Percentiles rank a stretch among this genome's conserved stretches.
Conservation (phyloP, 2,797 vertebrate species). For the Spinus olivaceus region DNA sequence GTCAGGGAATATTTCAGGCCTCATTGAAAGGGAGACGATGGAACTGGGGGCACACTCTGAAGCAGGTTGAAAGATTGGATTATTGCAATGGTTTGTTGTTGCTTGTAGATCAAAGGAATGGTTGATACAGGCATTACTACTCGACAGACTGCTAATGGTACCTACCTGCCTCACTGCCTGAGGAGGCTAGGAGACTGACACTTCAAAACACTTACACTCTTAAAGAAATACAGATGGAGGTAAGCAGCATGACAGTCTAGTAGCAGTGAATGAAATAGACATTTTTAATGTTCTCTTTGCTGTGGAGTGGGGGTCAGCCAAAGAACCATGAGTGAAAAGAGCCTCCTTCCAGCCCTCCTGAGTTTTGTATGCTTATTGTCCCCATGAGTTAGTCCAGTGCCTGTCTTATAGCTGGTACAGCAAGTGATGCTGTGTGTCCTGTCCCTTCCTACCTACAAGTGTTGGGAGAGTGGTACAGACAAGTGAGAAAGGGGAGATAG, state of each 20-base stretch:
- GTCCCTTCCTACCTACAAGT: not conserved
- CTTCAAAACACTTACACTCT: not conserved
- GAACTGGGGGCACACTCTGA: not conserved
- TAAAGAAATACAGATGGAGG: not conserved
- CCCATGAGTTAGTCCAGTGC: accelerated
- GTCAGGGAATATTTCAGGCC: not conserved
- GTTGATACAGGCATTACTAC: not conserved
- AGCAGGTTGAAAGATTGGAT: not conserved
- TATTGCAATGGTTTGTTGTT: not conserved
- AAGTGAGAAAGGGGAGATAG: not conserved
- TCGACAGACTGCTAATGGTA: not conserved
- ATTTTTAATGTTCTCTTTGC: not conserved
- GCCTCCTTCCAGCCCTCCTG: not conserved
- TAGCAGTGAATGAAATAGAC: not conserved
- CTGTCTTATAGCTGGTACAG: not conserved
- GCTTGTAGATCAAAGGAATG: not conserved
- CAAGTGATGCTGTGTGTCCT: not conserved
- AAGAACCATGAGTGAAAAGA: not conserved
- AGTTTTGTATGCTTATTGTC: not conserved
- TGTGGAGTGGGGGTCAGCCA: not conserved
- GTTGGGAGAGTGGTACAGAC: not conserved
- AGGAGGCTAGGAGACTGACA: not conserved
- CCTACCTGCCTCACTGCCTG: not conserved
- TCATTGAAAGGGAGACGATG: not conserved
- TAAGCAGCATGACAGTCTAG: not conserved